Percentiles rank a stretch among this genome's conserved stretches.
These are phyloP conservation scores for Xanthorhoe spadicearia DNA, from an alignment of 2,888 invertebrate species.

Conservation along the genomic window DNA sequence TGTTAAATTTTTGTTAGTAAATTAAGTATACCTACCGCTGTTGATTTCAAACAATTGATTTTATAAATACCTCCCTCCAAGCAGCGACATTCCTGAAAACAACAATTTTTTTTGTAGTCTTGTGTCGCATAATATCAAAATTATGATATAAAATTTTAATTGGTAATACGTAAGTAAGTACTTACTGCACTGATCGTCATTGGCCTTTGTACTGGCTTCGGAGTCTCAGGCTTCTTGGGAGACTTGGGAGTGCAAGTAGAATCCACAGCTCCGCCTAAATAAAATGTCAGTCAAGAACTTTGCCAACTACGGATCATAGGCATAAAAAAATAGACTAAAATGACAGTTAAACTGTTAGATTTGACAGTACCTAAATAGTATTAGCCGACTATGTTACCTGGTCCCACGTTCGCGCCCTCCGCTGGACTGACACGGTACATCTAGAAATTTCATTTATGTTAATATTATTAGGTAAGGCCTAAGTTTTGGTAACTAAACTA, in stretches of 20 bases:
- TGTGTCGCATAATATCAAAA: background rate
- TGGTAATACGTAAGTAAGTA: background rate
- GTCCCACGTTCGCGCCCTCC: conserved; percentile 59
- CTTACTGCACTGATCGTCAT: conserved; percentile 44
- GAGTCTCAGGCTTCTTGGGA: conserved; percentile 49
- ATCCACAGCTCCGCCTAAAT: conserved; percentile 61
- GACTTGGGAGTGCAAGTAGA: conserved; percentile 54
- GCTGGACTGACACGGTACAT: conserved; percentile 68
- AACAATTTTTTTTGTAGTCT: background rate
- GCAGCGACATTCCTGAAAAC: conserved; percentile 67
- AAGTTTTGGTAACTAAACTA: too few species aligned
- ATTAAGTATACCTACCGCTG: background rate
- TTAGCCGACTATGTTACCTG: conserved; percentile 65
- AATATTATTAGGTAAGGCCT: background rate
- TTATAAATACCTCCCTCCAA: conserved; percentile 57
- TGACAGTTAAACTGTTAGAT: too few species aligned
- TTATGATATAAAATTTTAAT: too few species aligned
- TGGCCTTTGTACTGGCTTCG: conserved; percentile 35
- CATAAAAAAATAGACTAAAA: too few species aligned
- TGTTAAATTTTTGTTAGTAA: background rate
- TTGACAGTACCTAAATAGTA: too few species aligned
- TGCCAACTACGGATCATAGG: too few species aligned
- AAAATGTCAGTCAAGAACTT: background rate
- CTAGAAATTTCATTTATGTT: conserved; percentile 49
- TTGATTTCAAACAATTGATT: conserved; percentile 14